These are phyloP conservation scores for Andrena hattorfiana DNA, from an alignment of 2,888 invertebrate species.

Conservation along the genomic window DNA sequence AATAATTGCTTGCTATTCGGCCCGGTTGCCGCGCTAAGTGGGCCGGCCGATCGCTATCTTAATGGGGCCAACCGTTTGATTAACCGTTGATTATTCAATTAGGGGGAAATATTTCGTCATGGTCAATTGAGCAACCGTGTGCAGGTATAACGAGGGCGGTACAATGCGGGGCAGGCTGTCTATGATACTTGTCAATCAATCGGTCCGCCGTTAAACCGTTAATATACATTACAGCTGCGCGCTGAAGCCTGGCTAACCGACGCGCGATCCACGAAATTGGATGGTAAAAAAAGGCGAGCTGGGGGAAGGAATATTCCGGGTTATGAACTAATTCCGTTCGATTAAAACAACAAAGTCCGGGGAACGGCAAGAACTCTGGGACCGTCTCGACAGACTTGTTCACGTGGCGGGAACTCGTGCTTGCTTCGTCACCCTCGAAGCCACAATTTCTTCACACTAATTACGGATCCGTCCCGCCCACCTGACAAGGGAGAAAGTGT, in stretches of 20 bases:
- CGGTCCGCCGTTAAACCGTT: slow-evolving; percentile 1
- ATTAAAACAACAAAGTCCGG: slow-evolving; percentile 61
- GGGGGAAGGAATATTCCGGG: background rate
- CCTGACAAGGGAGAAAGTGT: slow-evolving; percentile 65
- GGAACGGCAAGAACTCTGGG: slow-evolving; percentile 58
- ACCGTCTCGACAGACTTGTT: slow-evolving; percentile 59
- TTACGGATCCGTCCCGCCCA: slow-evolving; percentile 67
- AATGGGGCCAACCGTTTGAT: slow-evolving; percentile 68
- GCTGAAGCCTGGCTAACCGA: background rate
- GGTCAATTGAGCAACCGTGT: slow-evolving; percentile 64
- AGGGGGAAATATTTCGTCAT: slow-evolving; percentile 67
- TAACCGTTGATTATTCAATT: slow-evolving; percentile 73
- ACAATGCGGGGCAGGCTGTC: slow-evolving; percentile 12
- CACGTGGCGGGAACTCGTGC: slow-evolving; percentile 65
- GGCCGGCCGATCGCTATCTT: slow-evolving; percentile 67
- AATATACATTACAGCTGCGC: background rate
- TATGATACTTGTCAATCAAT: slow-evolving; percentile 49
- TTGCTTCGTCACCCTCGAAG: slow-evolving; percentile 69
- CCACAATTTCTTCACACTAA: slow-evolving; percentile 67
- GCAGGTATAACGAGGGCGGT: slow-evolving; percentile 57
- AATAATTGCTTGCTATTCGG: slow-evolving; percentile 67
- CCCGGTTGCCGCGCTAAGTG: slow-evolving; percentile 62
- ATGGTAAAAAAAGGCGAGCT: background rate
- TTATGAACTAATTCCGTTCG: slow-evolving; percentile 63
- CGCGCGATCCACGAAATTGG: slow-evolving; percentile 7